A percentile compares a stretch with the other conserved stretches of the same genome.
Evolutionary conservation across 2,888 invertebrate genomes (phyloP).

Genomic region (Melanophora roralis): DNA sequence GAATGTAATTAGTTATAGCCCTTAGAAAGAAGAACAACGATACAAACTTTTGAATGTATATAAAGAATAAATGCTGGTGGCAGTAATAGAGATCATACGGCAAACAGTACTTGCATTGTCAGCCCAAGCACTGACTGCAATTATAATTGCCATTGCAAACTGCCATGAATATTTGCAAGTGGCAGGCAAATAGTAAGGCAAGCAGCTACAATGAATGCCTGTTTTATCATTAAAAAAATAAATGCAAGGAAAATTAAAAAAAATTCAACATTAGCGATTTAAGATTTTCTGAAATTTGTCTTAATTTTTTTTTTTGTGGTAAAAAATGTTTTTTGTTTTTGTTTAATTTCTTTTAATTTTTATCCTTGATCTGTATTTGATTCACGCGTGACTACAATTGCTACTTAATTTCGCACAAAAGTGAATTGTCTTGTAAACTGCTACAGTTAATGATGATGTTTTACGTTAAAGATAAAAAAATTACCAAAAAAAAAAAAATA

Average conservation of each 20-base stretch:
- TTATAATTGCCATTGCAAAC: constrained; percentile 5
- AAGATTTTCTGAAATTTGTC: constrained; percentile 68
- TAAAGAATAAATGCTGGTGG: constrained; percentile 65
- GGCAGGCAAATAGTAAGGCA: background rate
- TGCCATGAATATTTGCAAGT: constrained; percentile 7
- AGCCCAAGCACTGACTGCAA: background rate
- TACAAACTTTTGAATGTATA: background rate
- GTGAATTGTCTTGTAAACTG: constrained; percentile 74
- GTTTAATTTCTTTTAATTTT: constrained; percentile 44
- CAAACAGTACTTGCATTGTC: background rate
- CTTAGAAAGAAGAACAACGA: constrained; percentile 23
- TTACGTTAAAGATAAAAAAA: background rate
- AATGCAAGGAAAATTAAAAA: constrained; percentile 4
- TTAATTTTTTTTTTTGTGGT: constrained; percentile 59
- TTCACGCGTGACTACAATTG: constrained; percentile 65
- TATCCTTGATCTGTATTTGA: constrained; percentile 59
- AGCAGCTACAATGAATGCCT: constrained; percentile 17
- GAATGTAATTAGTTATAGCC: constrained; percentile 78
- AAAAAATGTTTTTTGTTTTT: constrained; percentile 7
- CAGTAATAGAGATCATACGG: constrained; percentile 10
- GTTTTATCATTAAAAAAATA: constrained; percentile 41
- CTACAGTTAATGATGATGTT: constrained; percentile 38
- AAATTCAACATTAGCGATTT: constrained; percentile 36
- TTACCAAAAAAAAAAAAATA: background rate
- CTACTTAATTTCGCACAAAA: constrained; percentile 75